Percentiles rank a stretch among this genome's conserved stretches.
These are phyloP conservation scores for Cynopterus sphinx DNA, from an alignment of 2,797 vertebrate species.

Conservation along the genomic window DNA sequence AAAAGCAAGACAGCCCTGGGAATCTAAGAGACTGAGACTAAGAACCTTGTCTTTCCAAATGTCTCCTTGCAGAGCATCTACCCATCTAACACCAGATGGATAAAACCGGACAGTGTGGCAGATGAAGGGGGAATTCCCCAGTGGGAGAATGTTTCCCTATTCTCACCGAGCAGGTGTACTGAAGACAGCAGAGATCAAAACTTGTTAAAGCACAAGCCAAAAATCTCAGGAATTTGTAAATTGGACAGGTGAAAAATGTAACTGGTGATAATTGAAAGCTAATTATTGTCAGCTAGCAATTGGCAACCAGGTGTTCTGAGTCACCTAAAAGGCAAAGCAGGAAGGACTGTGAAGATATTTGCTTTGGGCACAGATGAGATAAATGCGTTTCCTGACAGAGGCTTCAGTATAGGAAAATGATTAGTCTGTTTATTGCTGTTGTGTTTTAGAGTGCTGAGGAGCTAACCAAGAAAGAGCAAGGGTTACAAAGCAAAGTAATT, in stretches of 20 bases:
- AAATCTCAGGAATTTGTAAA: constrained; percentile 64
- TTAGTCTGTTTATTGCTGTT: constrained; percentile 29
- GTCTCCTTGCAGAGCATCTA: background rate
- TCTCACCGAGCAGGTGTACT: constrained; percentile 49
- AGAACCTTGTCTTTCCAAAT: background rate
- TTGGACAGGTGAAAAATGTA: constrained; percentile 68
- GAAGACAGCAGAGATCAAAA: constrained; percentile 53
- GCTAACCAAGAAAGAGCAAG: background rate
- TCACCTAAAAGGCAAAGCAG: constrained; percentile 28
- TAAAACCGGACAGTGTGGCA: constrained; percentile 20
- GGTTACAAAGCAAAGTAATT: constrained; percentile 31
- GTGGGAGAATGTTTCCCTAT: background rate
- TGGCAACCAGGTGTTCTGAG: constrained; percentile 60
- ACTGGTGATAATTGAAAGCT: constrained; percentile 70
- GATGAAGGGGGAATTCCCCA: constrained; percentile 27
- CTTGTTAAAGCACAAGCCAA: constrained; percentile 59
- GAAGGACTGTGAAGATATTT: constrained; percentile 20
- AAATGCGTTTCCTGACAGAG: constrained; percentile 56
- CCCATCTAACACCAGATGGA: background rate
- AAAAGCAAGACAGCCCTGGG: background rate
- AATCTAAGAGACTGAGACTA: background rate
- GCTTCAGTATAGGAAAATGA: constrained; percentile 26
- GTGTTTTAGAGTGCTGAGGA: background rate
- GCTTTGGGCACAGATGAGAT: constrained; percentile 55
- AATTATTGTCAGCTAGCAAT: constrained; percentile 61